Base-by-base conservation (phyloP, 2,113 vertebrate species). In the Hystrix brachyura region DNA sequence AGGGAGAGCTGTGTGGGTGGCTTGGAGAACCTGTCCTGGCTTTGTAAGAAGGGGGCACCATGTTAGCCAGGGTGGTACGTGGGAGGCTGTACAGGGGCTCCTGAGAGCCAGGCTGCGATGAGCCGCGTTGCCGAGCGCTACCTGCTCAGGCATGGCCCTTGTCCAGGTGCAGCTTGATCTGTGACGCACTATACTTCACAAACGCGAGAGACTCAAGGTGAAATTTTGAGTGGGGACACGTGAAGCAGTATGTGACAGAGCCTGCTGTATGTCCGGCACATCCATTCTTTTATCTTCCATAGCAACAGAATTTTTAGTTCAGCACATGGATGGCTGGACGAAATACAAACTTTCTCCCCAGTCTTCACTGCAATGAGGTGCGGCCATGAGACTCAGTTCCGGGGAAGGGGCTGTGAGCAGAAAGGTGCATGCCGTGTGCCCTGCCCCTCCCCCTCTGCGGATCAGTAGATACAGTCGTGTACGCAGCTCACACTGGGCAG, bases 401-500 rank as follows among this genome's bases (percentile, higher is more conserved):
- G 1, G 17, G 23, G 19, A 4, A 0, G 8, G 8, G 11, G 4
- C n/a, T 65, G 9, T 71, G 76, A 64, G n/a, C 17, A 59, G 85
- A 69, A 60, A 13, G 3, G 4, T 2, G 6, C 7, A 23, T 57
- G 11, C 1, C 19, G 57, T 11, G 59, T 19, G n/a, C 5, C 57
- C 57, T 81, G 64, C 4, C 27, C 6, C 46, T 74, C 32, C 87
- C 43, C 95, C 62, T 91, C 34, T 95, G 13, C 23, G 84, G 85
- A 60, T 88, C 43, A 74, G 32, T 43, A 59, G n/a, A 38, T 60
- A 57, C 21, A 29, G 48, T 84, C 38, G 17, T 72, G 64, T 87
- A 55, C 59, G 84, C 82, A 65, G 86, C 32, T 88, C 92, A 69
- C 78, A 55, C 74, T 91, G 62, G 82, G 82, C 48, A 85, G 79